Base-by-base conservation (phyloP, 2,797 vertebrate species). In the Enteromius fasciolatus region DNA sequence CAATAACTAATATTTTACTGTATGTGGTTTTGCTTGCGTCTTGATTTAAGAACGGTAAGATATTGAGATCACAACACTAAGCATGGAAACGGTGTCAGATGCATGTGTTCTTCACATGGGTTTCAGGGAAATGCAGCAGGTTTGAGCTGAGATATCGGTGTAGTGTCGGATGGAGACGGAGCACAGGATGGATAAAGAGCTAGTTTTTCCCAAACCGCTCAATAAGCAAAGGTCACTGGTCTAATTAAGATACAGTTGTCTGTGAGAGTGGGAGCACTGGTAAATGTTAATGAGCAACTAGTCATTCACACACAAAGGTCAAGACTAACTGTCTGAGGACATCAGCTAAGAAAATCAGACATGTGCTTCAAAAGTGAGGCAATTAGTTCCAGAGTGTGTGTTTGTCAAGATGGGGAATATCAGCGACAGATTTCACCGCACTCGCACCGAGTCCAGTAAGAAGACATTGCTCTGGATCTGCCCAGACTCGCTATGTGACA, bases 211-310 rank as follows among this genome's bases (percentile, higher is more conserved):
- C 88, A 88, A 91, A 94, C 93, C 91, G 89, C 92, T 94, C 93
- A 91, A 93, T 94, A 94, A 92, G 84, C 93, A 94, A 94, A 94
- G 94, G 94, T 94, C 94, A 94, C 72, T 84, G 84, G 86, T 89
- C 92, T 94, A 93, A 94, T 95, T 94, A 94, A 93, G 92, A 93
- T 88, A 88, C 89, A 85, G 85, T 76, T 73, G 78, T 84, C 81
- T 73, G 63, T 74, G 85, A 86, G 82, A 70, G 67, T 44, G 76
- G 86, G 85, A 87, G 72, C 89, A 89, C 90, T 92, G 90, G 89
- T 93, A 94, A 95, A 94, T 94, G 92, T 94, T 94, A 94, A 95
- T 94, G 90, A 94, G 91, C 90, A 89, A 85, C 70, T 90, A 93
- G 92, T 91, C 88, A 88, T 89, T 84, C 85, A 88, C 87, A 88